Evolutionary conservation across 2,888 invertebrate genomes (phyloP).

Genomic region (Harmothoe impar): DNA sequence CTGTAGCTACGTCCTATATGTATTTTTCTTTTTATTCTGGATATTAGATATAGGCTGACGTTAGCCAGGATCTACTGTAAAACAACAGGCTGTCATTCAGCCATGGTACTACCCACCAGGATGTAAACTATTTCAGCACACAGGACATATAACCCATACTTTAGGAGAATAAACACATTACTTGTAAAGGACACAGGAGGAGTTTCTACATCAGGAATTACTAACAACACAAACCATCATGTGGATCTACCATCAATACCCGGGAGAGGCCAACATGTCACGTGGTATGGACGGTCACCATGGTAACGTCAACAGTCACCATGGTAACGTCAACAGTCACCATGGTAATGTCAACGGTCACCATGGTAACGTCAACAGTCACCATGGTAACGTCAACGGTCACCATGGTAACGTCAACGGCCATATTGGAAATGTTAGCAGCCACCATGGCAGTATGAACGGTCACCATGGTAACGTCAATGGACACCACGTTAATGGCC

Average conservation of each 20-base stretch:
- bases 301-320: background rate
- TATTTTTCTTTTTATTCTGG: too few species aligned
- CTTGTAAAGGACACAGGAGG: too few species aligned
- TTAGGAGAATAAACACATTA: too few species aligned
- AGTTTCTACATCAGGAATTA: too few species aligned
- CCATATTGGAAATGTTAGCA: background rate
- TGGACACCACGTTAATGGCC: background rate
- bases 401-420: background rate
- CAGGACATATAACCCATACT: too few species aligned
- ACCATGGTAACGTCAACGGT: background rate
- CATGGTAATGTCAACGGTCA: background rate
- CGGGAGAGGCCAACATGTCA: background rate
- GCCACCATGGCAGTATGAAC: background rate
- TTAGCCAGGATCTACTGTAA: too few species aligned
- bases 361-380: background rate
- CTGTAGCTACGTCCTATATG: too few species aligned
- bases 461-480: background rate
- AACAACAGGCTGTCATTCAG: too few species aligned
- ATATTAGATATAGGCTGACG: too few species aligned
- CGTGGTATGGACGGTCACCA: background rate
- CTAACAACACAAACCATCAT: background rate
- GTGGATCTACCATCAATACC: constrained; percentile 14
- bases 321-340: background rate
- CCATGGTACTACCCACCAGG: too few species aligned
- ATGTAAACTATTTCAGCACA: too few species aligned